A percentile compares a stretch with the other conserved stretches of the same genome.
Conservation (phyloP, 2,113 vertebrate species). For the Cyprinodon tularosa region DNA sequence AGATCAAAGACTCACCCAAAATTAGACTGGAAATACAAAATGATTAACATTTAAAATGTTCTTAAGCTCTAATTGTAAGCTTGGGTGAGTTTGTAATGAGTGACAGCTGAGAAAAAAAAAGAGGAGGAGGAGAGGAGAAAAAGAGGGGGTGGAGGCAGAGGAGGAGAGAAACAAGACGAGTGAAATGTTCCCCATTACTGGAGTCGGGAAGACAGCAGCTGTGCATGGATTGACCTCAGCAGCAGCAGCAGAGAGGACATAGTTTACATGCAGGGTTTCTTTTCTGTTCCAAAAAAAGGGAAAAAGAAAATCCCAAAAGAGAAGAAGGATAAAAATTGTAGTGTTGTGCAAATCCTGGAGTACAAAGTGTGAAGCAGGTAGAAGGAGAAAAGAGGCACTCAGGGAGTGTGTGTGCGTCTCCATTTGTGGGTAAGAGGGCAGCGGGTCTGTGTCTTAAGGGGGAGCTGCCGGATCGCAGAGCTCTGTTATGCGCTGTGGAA, state of each 20-base stretch:
- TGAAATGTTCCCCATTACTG: conserved; percentile 67
- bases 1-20: neutral
- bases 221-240: conserved; percentile 60
- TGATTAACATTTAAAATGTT: conserved; percentile 20
- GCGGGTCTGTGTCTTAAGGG: conserved; percentile 20
- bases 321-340: conserved; percentile 23
- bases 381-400: conserved; percentile 10
- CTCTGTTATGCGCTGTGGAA: conserved; percentile 68
- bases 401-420: conserved; percentile 14
- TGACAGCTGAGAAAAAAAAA: conserved; percentile 58
- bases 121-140: conserved; percentile 42
- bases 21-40: neutral
- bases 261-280: neutral
- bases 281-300: conserved; percentile 18
- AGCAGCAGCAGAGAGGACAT: conserved; percentile 16
- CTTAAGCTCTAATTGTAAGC: conserved; percentile 33
- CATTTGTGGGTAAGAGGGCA: conserved; percentile 25
- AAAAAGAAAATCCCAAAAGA: conserved; percentile 27
- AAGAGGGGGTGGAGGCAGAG: conserved; percentile 68
- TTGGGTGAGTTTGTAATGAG: conserved; percentile 42
- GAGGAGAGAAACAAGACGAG: conserved; percentile 63
- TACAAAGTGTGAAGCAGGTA: conserved; percentile 52
- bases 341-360: conserved; percentile 37
- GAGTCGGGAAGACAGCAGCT: conserved; percentile 61
- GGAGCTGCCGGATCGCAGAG: conserved; percentile 46